Percentiles rank a stretch among this genome's conserved stretches.
These are phyloP conservation scores for Mormyrus hasselquistii DNA, from an alignment of 2,797 vertebrate genomes.

Conservation along the genomic window DNA sequence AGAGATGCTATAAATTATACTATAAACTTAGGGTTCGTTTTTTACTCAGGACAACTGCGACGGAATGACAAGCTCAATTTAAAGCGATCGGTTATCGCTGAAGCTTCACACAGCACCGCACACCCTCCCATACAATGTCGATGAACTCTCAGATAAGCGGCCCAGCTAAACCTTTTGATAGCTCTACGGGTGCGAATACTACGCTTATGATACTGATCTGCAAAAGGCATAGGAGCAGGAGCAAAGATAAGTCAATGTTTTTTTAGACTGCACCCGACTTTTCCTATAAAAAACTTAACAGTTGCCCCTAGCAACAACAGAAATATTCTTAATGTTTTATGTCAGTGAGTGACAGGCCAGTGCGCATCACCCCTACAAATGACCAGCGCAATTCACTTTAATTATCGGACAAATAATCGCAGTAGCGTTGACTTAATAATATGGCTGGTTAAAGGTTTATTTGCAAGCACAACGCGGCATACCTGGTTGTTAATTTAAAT, in stretches of 20 bases:
- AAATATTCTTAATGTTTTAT: neutral
- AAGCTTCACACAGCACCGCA: neutral
- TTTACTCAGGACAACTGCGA: neutral
- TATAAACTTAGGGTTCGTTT: neutral
- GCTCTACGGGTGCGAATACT: neutral
- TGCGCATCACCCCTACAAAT: slow-evolving; percentile 23
- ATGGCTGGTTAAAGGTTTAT: neutral
- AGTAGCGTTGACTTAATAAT: neutral
- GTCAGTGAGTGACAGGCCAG: neutral
- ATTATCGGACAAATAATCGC: slow-evolving; percentile 29
- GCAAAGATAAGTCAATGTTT: neutral
- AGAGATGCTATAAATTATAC: neutral
- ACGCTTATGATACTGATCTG: neutral
- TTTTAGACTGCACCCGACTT: neutral
- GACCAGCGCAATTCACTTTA: slow-evolving; percentile 29
- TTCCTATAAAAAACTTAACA: neutral
- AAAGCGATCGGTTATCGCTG: neutral
- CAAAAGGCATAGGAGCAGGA: neutral
- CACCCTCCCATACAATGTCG: neutral
- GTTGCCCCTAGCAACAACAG: neutral
- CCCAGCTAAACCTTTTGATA: neutral
- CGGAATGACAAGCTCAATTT: neutral
- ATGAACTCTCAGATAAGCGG: neutral
- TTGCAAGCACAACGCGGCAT: neutral
- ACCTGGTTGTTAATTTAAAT: neutral